Base-by-base conservation (phyloP, 2,888 invertebrate genomes). In the Synanthedon tipuliformis region DNA sequence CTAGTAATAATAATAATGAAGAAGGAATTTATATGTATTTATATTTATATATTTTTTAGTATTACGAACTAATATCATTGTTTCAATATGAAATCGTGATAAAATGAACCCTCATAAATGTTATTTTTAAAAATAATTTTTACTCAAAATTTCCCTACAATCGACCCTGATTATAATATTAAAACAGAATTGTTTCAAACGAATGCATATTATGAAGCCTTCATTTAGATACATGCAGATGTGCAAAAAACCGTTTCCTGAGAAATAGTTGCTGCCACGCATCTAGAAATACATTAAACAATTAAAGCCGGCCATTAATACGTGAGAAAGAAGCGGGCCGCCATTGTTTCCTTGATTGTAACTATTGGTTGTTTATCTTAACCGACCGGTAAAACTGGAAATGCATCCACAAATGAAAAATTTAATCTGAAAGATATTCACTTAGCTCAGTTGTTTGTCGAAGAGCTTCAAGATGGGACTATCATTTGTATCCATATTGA, bases 381-480 rank as follows among this genome's bases (percentile, higher is more conserved):
- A 51, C 41, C 8, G 57, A 65, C 67, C 63, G 78, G 84, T 82
- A 67, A 49, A 59, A 69, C 71, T 57, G 62, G 62, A 63, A 45
- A 45, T 45, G n/a, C 7, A 45, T 13, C 13, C 8, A 13, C 15
- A 45, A 45, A 45, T 15, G 45, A 15, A 45, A 45, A 45, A 3
- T 34, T 34, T 34, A 34, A 34, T 3, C 4, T 45, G 45, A 45
- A 23, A 41, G 40, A 40, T 34, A 27, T 45, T 50, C 12, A 41
- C 41, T 62, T 63, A 73, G 73, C 75, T 55, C 56, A 53, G 57
- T 54, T 57, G 4, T 15, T 16, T 41, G 53, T 15, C 23, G 56
- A 59, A 58, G 56, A 56, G 54, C 53, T 52, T 49, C 16, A 64
- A 56, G 67, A 83, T 83, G 81, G 81, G 81, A 55, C 62, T 81